phyloP scores from a whole-genome alignment of 64 coral and sea anemone genomes.

The Orbicella faveolata region DNA sequence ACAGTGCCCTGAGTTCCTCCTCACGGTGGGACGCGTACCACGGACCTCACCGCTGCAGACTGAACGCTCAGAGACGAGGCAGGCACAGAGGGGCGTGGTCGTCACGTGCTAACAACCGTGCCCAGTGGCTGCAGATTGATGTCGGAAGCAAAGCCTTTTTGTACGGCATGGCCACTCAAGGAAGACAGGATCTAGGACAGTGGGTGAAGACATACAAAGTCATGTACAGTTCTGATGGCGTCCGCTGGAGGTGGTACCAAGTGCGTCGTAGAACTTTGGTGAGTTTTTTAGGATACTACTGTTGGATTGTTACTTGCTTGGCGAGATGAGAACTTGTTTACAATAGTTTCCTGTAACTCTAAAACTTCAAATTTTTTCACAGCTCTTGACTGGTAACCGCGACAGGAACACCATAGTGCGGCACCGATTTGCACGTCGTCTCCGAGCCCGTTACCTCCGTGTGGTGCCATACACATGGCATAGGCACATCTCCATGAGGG shows the following conservation, averaged over 20 bases:
- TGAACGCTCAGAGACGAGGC: slow-evolving; percentile 54
- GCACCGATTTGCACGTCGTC: slow-evolving; percentile 49
- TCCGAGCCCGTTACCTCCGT: slow-evolving; percentile 57
- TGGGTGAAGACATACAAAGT: slow-evolving; percentile 88
- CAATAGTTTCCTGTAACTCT: too few species aligned
- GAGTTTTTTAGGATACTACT: too few species aligned
- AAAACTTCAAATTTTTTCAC: background rate
- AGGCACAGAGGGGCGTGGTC: slow-evolving; percentile 59
- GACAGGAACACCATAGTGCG: slow-evolving; percentile 68
- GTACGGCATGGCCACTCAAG: slow-evolving; percentile 67
- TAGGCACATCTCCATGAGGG: slow-evolving; percentile 73
- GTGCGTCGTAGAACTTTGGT: slow-evolving; percentile 55
- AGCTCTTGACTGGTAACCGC: slow-evolving; percentile 74
- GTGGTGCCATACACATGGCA: slow-evolving; percentile 58
- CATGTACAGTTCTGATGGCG: slow-evolving; percentile 65
- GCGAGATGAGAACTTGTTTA: too few species aligned
- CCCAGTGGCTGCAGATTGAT: slow-evolving; percentile 84
- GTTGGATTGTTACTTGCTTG: too few species aligned
- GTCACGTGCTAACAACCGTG: slow-evolving; percentile 52
- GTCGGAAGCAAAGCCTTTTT: slow-evolving; percentile 26
- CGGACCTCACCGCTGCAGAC: slow-evolving; percentile 48
- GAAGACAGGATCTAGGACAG: slow-evolving; percentile 62
- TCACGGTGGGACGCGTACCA: slow-evolving; percentile 70
- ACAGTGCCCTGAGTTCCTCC: slow-evolving; percentile 57
- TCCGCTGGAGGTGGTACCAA: slow-evolving; percentile 61